A percentile compares a stretch with the other conserved stretches of the same genome.
phyloP scores from a whole-genome alignment of 64 coral and sea anemone genomes.

The Dendronephthya gigantea region DNA sequence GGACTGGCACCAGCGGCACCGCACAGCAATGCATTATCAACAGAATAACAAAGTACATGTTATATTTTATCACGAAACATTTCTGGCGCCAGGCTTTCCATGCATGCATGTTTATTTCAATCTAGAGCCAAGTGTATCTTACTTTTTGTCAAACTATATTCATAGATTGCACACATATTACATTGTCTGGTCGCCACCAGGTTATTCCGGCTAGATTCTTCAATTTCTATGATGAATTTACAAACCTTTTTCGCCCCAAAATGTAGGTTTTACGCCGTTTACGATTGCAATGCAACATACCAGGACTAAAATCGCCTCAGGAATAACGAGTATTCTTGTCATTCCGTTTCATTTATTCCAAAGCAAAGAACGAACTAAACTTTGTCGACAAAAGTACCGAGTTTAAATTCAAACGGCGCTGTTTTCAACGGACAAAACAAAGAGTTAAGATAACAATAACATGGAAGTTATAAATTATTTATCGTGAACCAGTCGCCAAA shows the following conservation, averaged over 20 bases:
- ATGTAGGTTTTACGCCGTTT: neutral
- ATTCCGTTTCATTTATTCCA: neutral
- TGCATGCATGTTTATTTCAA: no score
- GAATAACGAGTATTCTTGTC: neutral
- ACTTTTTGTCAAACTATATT: no score
- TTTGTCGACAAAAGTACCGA: neutral
- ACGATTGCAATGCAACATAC: slow-evolving; percentile 20
- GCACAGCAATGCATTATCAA: no score
- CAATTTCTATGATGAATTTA: neutral
- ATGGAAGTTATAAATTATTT: neutral
- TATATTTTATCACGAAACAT: neutral
- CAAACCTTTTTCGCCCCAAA: slow-evolving; percentile 17
- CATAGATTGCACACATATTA: no score
- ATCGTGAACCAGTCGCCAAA: neutral
- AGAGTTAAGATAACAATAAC: neutral
- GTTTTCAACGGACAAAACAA: neutral
- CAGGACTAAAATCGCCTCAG: slow-evolving; percentile 28
- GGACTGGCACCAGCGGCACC: no score
- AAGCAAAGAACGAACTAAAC: neutral
- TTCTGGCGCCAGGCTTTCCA: neutral
- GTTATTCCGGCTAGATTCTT: no score
- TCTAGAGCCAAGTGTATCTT: no score
- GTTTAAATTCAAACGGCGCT: neutral
- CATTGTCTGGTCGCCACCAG: no score
- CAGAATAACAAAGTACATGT: no score